Conservation (phyloP, 2,113 vertebrate genomes). For the Cinclus mexicanus region DNA sequence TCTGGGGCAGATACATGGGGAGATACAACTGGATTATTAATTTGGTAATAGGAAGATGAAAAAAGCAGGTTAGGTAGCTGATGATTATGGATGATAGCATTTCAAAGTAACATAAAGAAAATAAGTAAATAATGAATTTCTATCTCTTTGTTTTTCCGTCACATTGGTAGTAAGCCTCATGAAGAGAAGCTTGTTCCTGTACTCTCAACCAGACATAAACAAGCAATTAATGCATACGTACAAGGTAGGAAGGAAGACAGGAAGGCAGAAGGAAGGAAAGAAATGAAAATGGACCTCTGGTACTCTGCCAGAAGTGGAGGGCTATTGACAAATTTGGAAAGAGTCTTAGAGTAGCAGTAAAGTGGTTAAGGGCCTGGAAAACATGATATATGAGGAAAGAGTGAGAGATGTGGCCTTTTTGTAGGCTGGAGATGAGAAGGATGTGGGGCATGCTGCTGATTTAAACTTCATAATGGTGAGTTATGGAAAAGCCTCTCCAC, state of each 20-base stretch:
- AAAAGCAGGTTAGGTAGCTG: background rate
- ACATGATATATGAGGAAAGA: background rate
- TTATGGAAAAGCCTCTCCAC: background rate
- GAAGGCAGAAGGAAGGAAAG: background rate
- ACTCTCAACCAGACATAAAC: background rate
- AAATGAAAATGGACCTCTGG: background rate
- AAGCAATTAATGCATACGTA: background rate
- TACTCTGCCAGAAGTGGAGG: background rate
- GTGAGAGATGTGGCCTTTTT: background rate
- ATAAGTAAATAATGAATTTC: background rate
- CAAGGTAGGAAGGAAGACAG: background rate
- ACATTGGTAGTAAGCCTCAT: background rate
- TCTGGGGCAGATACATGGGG: background rate
- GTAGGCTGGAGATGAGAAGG: background rate
- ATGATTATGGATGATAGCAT: background rate
- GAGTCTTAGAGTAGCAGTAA: background rate
- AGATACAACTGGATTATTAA: background rate
- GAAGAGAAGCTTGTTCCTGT: background rate
- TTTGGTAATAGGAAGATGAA: background rate
- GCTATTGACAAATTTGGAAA: background rate
- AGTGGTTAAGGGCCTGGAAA: background rate
- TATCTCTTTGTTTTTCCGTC: background rate
- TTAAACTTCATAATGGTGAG: background rate
- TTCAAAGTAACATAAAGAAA: background rate
- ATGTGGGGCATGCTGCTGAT: background rate